Base-by-base conservation (phyloP, 2,888 invertebrate genomes). In the Nebria salina region DNA sequence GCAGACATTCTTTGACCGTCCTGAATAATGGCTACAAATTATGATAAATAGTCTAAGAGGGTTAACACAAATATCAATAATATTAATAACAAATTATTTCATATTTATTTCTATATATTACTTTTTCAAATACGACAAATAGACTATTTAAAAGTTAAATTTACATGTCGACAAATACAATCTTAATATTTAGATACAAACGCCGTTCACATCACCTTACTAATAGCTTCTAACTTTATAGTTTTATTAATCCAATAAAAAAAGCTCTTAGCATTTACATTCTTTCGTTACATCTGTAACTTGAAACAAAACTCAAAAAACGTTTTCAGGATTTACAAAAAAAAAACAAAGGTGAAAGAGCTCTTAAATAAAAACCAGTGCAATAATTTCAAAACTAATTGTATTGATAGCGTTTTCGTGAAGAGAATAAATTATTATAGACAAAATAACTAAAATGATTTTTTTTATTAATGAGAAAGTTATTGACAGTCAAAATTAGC, bases 201-300 rank as follows among this genome's bases (percentile, higher is more conserved):
- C 8, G 54, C 54, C 54, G 54, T 4, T 54, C 13, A 68, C 68
- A 68, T 68, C 68, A 25, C 54, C 68, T 68, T 77, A 72, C 77
- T 77, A 77, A 77, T 77, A 72, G 65, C 20, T 68, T 20, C 68
- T 26, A 64, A 72, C 15, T 77, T 77, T 77, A 77, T 77, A 72
- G 77, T 65, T 77, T 72, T 77, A 77, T 77, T 77, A 77, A 77
- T 72, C 72, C 77, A 77, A 77, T 77, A 77, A 77, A 77, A 20
- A 77, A 77, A 77, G 43, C 77, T 77, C 77, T 77, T 77, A 77
- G 54, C 77, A 65, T 68, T 68, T 68, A 6, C 1, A 68, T 68
- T 68, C 68, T 68, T 68, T 68, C 26, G n/a, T 68, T 25, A 6
- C 5, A 68, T 68, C 13, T 68, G 68, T 25, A 11, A 9, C 8